Base-by-base conservation (phyloP, 2,797 vertebrate genomes). In the Pseudocheirus occidentalis region DNA sequence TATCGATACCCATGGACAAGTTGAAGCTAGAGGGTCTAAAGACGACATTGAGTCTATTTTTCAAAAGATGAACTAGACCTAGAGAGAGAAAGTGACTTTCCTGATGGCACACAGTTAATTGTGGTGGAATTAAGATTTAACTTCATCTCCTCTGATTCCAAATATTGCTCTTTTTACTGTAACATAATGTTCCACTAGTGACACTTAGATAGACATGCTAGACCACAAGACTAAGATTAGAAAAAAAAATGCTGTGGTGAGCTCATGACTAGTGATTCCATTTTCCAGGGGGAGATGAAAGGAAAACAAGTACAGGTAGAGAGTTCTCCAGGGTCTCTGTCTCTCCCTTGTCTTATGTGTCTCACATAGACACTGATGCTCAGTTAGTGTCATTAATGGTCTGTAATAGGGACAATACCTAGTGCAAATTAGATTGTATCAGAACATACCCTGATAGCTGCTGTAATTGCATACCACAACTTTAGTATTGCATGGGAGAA, bases 211-310 rank as follows among this genome's bases (percentile, higher is more conserved):
- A 27, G 6, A 52, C 5, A 53, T 73, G 53, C 55, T 87, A 91
- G 28, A 59, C 4, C 2, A 28, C 73, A 40, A 31, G 9, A 58
- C 21, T 53, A n/a, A 81, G 4, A 46, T 52, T 40, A n/a, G 29
- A 89, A 62, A 57, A n/a, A 91, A 55, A 46, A 56, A 40, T n/a
- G 24, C 21, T 28, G 4, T 53, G 14, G 11, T 27, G 62, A 34
- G 4, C 27, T 94, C 0, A 0, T 11, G 0, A 24, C 0, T 4
- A 1, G 54, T 4, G 11, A 7, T 21, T 95, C 56, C 89, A 50
- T 31, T 58, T 52, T 93, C 57, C 34, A 50, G 0, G 4, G 2
- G 24, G 21, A 50, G 18, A 50, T 93, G 50, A 55, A 29, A 59
- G 40, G 90, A 55, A 5, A 14, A 3, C 3, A 55, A 66, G 54